Conservation (phyloP, 2,888 invertebrate genomes). For the Mesorhabditis sp. region DNA sequence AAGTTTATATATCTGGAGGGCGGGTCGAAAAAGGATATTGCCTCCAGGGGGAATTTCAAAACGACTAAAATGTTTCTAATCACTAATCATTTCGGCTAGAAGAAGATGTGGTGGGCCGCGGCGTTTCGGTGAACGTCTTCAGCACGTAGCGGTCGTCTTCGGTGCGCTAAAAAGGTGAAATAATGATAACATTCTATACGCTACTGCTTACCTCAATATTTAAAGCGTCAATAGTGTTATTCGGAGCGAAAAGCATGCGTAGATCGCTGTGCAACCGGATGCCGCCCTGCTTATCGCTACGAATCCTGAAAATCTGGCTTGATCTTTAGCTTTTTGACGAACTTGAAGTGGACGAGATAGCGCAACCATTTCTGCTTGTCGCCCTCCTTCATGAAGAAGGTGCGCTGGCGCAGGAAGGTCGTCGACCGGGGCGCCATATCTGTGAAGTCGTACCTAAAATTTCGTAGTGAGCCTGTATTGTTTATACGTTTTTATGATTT, state of each 20-base stretch:
- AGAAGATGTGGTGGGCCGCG: not conserved
- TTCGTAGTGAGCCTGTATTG: too few relatives aligned
- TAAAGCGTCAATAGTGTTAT: not conserved
- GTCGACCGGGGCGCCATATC: not conserved
- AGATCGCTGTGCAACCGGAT: conserved; percentile 1
- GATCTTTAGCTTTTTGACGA: not conserved
- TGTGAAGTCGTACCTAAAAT: conserved; percentile 3
- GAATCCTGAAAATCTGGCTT: not conserved
- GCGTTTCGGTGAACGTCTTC: not conserved
- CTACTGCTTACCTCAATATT: conserved; percentile 1
- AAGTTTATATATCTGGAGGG: too few relatives aligned
- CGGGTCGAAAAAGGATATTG: too few relatives aligned
- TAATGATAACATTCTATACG: not conserved
- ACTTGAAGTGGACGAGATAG: conserved; percentile 4
- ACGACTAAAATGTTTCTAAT: too few relatives aligned
- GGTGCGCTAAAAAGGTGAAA: not conserved
- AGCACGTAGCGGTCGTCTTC: not conserved
- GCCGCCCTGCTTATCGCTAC: not conserved
- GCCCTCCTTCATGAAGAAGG: conserved; percentile 1
- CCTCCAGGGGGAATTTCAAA: too few relatives aligned
- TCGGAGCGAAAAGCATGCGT: conserved; percentile 1
- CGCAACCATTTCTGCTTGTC: not conserved
- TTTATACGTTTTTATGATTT: too few relatives aligned
- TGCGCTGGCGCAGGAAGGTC: conserved; percentile 3
- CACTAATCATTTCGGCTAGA: not conserved